These are phyloP conservation scores for Azorinus chamasolen DNA, from an alignment of 2,888 invertebrate species.

Conservation along the genomic window DNA sequence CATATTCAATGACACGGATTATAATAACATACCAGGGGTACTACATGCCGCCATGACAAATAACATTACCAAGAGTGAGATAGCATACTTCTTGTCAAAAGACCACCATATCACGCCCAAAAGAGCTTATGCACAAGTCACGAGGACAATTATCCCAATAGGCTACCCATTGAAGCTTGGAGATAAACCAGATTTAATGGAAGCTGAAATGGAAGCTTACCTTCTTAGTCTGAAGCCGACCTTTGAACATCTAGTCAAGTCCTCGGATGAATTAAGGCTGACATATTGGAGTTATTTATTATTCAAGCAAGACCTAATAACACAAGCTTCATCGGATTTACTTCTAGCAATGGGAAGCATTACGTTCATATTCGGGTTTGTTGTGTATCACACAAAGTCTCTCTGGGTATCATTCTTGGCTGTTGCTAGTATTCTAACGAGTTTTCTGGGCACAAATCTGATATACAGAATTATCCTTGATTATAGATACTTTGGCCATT, in stretches of 20 bases:
- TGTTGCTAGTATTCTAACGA: constrained; percentile 70
- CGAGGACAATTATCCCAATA: constrained; percentile 63
- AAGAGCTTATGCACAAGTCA: constrained; percentile 47
- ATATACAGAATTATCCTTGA: constrained; percentile 72
- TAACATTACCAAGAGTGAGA: constrained; percentile 58
- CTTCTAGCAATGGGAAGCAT: constrained; percentile 69
- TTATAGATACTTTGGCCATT: constrained; percentile 74
- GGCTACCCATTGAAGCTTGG: constrained; percentile 64
- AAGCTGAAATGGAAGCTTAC: constrained; percentile 56
- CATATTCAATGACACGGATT: constrained; percentile 72
- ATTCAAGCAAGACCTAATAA: constrained; percentile 65
- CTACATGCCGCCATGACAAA: constrained; percentile 64
- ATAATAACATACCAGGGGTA: constrained; percentile 67
- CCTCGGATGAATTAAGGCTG: constrained; percentile 48
- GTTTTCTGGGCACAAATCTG: constrained; percentile 75
- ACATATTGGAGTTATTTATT: constrained; percentile 67
- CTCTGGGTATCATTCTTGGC: constrained; percentile 73
- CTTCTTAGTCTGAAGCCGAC: constrained; percentile 56
- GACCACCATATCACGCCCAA: constrained; percentile 45
- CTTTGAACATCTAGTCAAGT: constrained; percentile 30
- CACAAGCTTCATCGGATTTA: constrained; percentile 67
- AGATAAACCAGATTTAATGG: constrained; percentile 48
- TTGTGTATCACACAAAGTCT: constrained; percentile 74
- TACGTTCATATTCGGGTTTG: constrained; percentile 71
- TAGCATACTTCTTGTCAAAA: constrained; percentile 68